Evolutionary conservation across 2,888 invertebrate genomes (phyloP).

Genomic region (Dryomyza anilis): DNA sequence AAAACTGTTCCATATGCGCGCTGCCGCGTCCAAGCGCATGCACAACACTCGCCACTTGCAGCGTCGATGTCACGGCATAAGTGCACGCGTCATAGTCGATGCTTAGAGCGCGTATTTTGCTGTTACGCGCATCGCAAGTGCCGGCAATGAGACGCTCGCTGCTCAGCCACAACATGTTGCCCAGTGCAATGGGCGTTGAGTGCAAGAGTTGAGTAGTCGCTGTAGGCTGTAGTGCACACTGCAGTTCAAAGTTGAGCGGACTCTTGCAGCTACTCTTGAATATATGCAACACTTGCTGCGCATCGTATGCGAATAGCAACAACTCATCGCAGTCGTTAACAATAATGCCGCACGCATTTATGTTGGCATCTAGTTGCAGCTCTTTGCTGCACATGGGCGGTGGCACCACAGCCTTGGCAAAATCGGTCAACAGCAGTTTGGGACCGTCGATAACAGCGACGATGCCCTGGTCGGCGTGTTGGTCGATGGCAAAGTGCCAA

Average conservation of each 20-base stretch:
- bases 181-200: constrained; percentile 27
- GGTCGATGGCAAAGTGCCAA: constrained; percentile 70
- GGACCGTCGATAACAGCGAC: constrained; percentile 80
- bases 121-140: constrained; percentile 23
- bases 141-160: constrained; percentile 31
- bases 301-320: constrained; percentile 44
- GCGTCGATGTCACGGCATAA: constrained; percentile 28
- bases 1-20: constrained; percentile 29
- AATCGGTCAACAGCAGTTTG: constrained; percentile 73
- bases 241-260: not conserved
- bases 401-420: constrained; percentile 75
- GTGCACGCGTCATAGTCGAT: not conserved
- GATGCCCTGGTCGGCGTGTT: constrained; percentile 64
- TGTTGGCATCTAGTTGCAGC: constrained; percentile 64
- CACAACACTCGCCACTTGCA: constrained; percentile 36
- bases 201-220: no score
- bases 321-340: constrained; percentile 19
- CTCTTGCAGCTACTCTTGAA: constrained; percentile 17
- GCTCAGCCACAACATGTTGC: constrained; percentile 23
- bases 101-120: not conserved
- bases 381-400: constrained; percentile 79
- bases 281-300: constrained; percentile 35
- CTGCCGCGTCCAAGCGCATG: constrained; percentile 33
- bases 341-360: constrained; percentile 68
- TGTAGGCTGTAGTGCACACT: no score